Evolutionary conservation across 2,797 vertebrate species (phyloP), one percentile per base, ranked within the genome.

Genomic region (Aulostomus chinensis): DNA sequence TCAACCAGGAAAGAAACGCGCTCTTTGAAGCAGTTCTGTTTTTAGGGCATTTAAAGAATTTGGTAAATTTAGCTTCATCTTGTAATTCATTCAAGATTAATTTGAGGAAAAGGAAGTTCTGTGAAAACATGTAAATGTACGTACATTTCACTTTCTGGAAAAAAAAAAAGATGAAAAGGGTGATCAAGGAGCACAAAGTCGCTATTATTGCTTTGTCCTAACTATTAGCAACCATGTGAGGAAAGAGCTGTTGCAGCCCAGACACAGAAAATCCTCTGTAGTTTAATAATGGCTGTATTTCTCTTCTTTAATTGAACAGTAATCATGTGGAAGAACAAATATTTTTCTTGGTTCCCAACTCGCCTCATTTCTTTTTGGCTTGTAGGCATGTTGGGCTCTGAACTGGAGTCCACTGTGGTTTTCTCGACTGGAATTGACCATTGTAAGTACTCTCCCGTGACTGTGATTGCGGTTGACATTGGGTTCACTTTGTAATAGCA

Each of bases 311-410:
- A 89, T 84, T 81, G 79, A 85, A 83, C 69, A 72, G 69, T 56
- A 75, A 79, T 85, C 68, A 81, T 82, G 69, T 84, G 85, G 86
- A 89, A 90, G 88, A 70, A 73, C 61, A 86, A 89, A 92, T 88
- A 87, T 91, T 91, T 64, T 73, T 81, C 65, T 90, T 88, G 85
- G 81, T 84, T 75, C 63, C 76, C 61, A 26, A 13, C 50, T 76
- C 58, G 74, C 62, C 70, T 77, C 43, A 8, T 66, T 78, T 55
- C 66, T 36, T 78, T 57, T 48, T 63, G 57, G 60, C 71, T 60
- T 66, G 68, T 78, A 49, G 73, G 66, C 53, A 38, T 16, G 17
- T 29, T 49, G 45, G 33, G 31, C 49, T 60, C 49, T 74, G 77
- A 77, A 81, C 50, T 33, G 30, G 28, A 68, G 68, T 56, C 61